Conservation (phyloP, 2,888 invertebrate genomes). For the Netelia inedita region DNA sequence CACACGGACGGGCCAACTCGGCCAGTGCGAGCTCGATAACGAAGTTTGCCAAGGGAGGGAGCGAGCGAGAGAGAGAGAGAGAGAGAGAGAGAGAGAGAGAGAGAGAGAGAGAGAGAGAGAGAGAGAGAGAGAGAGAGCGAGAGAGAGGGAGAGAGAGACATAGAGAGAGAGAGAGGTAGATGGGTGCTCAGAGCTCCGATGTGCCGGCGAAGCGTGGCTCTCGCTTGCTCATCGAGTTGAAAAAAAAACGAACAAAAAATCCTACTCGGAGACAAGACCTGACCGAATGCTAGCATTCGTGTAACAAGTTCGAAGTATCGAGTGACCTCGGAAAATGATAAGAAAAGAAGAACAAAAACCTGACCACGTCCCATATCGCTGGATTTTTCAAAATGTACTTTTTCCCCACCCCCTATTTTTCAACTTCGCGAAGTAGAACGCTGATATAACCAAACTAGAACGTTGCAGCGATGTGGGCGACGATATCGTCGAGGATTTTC, state of each 20-base stretch:
- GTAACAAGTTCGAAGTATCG: no score
- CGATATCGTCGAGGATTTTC: not conserved
- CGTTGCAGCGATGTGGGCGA: not conserved
- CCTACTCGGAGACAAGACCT: no score
- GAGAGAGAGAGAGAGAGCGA: not conserved
- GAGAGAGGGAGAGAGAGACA: not conserved
- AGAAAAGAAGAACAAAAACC: not conserved
- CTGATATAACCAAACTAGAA: not conserved
- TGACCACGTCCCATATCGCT: not conserved
- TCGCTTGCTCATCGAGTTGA: constrained; percentile 16
- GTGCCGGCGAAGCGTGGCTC: not conserved
- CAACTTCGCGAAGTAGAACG: not conserved
- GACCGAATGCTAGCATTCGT: no score
- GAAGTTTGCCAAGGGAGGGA: constrained; percentile 62
- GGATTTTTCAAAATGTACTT: not conserved
- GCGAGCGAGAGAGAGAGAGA: not conserved
- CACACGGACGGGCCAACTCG: constrained; percentile 31
- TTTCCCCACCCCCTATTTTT: not conserved
- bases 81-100: not conserved
- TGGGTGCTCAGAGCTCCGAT: not conserved
- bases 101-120: constrained; percentile 1
- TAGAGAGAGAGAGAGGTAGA: constrained; percentile 4
- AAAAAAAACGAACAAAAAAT: constrained; percentile 20
- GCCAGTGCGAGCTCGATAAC: constrained; percentile 59
- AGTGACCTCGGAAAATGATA: not conserved